These are phyloP conservation scores for Lypha dubia DNA, from an alignment of 2,888 invertebrate species.

Conservation along the genomic window DNA sequence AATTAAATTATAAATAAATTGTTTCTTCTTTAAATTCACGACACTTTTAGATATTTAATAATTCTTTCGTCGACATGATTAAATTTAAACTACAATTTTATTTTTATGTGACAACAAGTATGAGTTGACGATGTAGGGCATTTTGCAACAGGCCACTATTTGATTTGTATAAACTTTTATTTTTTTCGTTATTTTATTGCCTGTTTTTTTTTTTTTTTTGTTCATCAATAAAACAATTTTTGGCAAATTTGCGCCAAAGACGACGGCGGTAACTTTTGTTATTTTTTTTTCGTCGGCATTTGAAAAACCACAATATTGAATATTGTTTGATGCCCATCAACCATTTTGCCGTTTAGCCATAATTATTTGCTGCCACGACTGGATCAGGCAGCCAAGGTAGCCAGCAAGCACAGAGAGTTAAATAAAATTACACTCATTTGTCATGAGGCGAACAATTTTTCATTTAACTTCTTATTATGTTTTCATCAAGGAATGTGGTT, in stretches of 20 bases:
- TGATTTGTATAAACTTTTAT: too few species aligned
- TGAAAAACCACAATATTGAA: conserved; percentile 50
- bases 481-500: conserved; percentile 73
- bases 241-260: conserved; percentile 58
- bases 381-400: conserved; percentile 12
- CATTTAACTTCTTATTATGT: conserved; percentile 74
- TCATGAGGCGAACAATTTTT: conserved; percentile 72
- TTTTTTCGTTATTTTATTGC: too few species aligned
- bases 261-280: conserved; percentile 24
- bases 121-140: neutral
- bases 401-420: conserved; percentile 36
- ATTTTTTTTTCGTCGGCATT: neutral
- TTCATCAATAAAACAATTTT: conserved; percentile 18
- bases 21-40: neutral
- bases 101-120: neutral
- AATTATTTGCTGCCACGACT: conserved; percentile 45
- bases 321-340: conserved; percentile 56
- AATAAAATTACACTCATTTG: conserved; percentile 73
- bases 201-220: neutral
- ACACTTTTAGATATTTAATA: too few species aligned
- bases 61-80: too few species aligned
- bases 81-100: too few species aligned
- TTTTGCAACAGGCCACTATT: neutral
- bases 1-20: too few species aligned
- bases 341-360: conserved; percentile 40